Percentiles rank a stretch among this genome's conserved stretches.
These are phyloP conservation scores for Nomia melanderi DNA, from an alignment of 1,140 invertebrate genomes.

Conservation along the genomic window DNA sequence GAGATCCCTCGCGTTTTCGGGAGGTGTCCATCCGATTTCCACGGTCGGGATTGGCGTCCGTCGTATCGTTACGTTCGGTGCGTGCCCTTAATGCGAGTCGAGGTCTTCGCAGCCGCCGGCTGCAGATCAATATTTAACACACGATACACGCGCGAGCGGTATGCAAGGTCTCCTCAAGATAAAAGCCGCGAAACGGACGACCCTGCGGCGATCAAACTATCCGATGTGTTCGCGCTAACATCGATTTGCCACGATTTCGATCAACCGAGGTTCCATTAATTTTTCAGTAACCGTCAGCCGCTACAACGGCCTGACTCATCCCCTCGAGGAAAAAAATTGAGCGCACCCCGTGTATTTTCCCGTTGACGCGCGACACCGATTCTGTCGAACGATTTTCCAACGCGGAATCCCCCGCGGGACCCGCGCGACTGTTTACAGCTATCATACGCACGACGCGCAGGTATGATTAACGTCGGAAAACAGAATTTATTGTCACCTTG, in stretches of 20 bases:
- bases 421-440: not conserved
- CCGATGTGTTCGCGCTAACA: conserved; percentile 41
- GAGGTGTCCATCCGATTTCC: too few species aligned
- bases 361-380: too few species aligned
- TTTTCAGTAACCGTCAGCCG: too few species aligned
- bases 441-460: not conserved
- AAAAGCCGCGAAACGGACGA: conserved; percentile 45
- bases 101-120: conserved; percentile 25
- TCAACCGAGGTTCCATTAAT: too few species aligned
- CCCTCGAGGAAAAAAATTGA: not conserved
- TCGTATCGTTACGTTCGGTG: not conserved
- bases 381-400: too few species aligned
- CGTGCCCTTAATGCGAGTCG: conserved; percentile 8
- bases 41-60: too few species aligned
- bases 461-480: not conserved
- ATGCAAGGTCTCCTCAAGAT: conserved; percentile 59
- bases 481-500: conserved; percentile 28
- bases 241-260: conserved; percentile 1
- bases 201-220: conserved; percentile 48
- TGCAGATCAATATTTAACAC: conserved; percentile 44
- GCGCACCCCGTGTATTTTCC: too few species aligned
- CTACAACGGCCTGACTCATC: too few species aligned
- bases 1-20: not conserved
- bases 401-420: too few species aligned
- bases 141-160: conserved; percentile 23